A percentile compares a stretch with the other conserved stretches of the same genome.
Conservation (phyloP, 2,888 invertebrate genomes). For the Torymus aiolomorphi region DNA sequence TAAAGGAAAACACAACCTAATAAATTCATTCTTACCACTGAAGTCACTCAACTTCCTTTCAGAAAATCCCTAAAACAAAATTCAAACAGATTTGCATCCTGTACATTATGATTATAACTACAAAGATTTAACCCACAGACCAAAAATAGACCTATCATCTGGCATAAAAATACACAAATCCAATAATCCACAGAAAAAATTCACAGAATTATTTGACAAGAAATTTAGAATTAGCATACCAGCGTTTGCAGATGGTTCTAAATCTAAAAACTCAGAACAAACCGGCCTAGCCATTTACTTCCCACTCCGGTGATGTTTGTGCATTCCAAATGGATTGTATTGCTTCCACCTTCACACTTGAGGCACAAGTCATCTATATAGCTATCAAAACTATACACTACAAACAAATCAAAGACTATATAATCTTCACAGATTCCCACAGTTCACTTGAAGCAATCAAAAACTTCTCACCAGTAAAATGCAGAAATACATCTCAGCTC, state of each 20-base stretch:
- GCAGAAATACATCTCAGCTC: neutral
- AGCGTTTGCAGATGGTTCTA: neutral
- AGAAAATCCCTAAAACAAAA: too few relatives aligned
- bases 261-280: neutral
- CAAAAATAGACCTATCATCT: neutral
- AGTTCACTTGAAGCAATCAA: neutral
- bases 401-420: neutral
- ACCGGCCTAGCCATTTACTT: neutral
- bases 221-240: neutral
- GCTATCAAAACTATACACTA: neutral
- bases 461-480: conserved; percentile 6
- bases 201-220: neutral
- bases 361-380: neutral
- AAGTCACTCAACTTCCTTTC: neutral
- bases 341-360: neutral
- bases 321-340: neutral
- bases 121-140: neutral
- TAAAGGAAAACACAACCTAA: neutral
- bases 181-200: neutral
- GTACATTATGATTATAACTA: neutral
- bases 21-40: neutral
- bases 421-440: conserved; percentile 3
- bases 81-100: neutral
- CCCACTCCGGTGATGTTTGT: too few relatives aligned
- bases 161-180: neutral